Conservation (phyloP, 1,140 invertebrate species). For the Cheumatopsyche charites region DNA sequence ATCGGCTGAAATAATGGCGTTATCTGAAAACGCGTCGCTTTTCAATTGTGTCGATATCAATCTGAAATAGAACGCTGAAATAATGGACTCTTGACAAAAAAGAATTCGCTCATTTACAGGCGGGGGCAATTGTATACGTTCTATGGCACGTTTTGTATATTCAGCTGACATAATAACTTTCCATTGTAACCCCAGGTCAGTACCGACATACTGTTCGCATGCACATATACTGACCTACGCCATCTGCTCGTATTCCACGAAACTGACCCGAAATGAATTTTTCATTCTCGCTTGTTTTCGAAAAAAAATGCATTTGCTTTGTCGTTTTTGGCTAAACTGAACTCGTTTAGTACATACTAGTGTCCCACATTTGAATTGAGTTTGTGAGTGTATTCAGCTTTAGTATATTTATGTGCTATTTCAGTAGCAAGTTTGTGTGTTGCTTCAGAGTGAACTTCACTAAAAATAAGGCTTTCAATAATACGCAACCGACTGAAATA, state of each 20-base stretch:
- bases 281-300: no score
- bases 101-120: no score
- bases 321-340: neutral
- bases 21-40: no score
- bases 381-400: no score
- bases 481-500: neutral
- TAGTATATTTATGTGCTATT: neutral
- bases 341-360: neutral
- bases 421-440: neutral
- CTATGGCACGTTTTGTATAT: neutral
- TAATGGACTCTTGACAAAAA: no score
- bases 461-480: conserved; percentile 14
- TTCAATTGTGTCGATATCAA: no score
- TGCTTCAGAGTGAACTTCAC: neutral
- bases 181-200: neutral
- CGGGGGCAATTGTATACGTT: no score
- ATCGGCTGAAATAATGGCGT: no score
- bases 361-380: conserved; percentile 11
- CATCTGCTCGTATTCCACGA: neutral
- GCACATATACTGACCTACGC: neutral
- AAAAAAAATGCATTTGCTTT: no score
- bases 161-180: conserved; percentile 16
- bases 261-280: no score
- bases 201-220: no score
- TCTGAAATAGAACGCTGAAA: no score